A percentile compares a stretch with the other conserved stretches of the same genome.
Conservation (phyloP, 2,888 invertebrate genomes). For the Euzophera pinguis region DNA sequence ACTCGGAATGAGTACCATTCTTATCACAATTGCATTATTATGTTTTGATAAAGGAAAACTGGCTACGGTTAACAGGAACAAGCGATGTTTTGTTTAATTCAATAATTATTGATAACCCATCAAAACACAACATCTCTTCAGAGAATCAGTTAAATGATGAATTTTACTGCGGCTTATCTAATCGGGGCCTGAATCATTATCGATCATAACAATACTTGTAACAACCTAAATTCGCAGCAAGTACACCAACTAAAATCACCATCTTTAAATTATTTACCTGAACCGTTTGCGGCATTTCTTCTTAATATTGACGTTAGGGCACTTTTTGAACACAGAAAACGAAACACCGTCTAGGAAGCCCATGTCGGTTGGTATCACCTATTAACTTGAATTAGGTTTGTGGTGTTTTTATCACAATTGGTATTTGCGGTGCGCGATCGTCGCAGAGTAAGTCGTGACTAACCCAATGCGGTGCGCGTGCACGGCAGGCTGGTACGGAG, state of each 20-base stretch:
- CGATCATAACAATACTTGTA: neutral
- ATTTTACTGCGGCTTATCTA: neutral
- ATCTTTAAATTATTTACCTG: conserved; percentile 40
- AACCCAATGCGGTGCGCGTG: conserved; percentile 42
- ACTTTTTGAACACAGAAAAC: conserved; percentile 68
- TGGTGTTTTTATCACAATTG: conserved; percentile 41
- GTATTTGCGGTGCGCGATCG: conserved; percentile 40
- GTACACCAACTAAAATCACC: conserved; percentile 13
- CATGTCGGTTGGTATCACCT: conserved; percentile 52
- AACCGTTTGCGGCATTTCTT: conserved; percentile 37
- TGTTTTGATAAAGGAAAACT: conserved; percentile 1
- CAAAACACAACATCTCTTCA: neutral
- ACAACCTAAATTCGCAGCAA: neutral
- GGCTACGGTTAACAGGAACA: neutral
- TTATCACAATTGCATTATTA: neutral
- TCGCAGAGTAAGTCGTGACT: conserved; percentile 53
- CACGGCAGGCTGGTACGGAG: conserved; percentile 29
- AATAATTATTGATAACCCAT: neutral
- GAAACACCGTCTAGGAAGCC: conserved; percentile 58
- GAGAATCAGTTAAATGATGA: neutral
- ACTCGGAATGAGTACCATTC: neutral
- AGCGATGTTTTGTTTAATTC: neutral
- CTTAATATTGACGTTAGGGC: conserved; percentile 58
- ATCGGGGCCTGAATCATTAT: neutral
- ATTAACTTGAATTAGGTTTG: conserved; percentile 40